phyloP scores from a whole-genome alignment of 2,888 invertebrate species.

The Drosophila aldrichi region DNA sequence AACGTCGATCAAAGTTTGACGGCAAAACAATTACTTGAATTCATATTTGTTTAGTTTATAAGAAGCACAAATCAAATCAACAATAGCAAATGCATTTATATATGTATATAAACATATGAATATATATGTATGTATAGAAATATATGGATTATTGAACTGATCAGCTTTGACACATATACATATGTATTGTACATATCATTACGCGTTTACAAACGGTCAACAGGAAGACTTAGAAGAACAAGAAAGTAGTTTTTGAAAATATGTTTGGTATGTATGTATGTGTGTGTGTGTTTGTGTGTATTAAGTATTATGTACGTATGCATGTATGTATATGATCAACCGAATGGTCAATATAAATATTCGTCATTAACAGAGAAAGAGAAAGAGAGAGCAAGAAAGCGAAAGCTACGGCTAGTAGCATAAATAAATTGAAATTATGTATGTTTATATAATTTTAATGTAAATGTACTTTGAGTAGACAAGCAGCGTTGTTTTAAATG shows the following conservation, averaged over 20 bases:
- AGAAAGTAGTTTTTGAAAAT: slow-evolving; percentile 50
- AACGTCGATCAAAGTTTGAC: slow-evolving; percentile 63
- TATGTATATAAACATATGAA: slow-evolving; percentile 27
- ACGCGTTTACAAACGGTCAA: slow-evolving; percentile 82
- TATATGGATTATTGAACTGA: slow-evolving; percentile 17
- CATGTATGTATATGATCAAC: not conserved
- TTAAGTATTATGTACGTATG: slow-evolving; percentile 12
- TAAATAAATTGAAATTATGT: not conserved
- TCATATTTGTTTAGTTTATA: slow-evolving; percentile 25
- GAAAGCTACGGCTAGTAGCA: not conserved
- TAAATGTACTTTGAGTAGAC: too few relatives aligned
- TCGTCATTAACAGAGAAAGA: not conserved
- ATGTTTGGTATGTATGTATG: slow-evolving; percentile 22
- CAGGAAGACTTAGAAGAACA: slow-evolving; percentile 78
- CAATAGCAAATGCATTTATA: slow-evolving; percentile 64
- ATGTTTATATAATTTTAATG: not conserved
- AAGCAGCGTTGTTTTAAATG: too few relatives aligned
- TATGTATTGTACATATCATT: slow-evolving; percentile 28
- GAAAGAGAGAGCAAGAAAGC: not conserved
- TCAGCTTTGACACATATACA: slow-evolving; percentile 17
- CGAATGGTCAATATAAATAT: not conserved
- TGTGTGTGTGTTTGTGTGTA: slow-evolving; percentile 24
- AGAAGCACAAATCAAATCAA: slow-evolving; percentile 72
- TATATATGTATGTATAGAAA: slow-evolving; percentile 37
- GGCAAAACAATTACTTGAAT: slow-evolving; percentile 60